Evolutionary conservation across 2,797 vertebrate genomes (phyloP).

Genomic region (Bucorvus abyssinicus): DNA sequence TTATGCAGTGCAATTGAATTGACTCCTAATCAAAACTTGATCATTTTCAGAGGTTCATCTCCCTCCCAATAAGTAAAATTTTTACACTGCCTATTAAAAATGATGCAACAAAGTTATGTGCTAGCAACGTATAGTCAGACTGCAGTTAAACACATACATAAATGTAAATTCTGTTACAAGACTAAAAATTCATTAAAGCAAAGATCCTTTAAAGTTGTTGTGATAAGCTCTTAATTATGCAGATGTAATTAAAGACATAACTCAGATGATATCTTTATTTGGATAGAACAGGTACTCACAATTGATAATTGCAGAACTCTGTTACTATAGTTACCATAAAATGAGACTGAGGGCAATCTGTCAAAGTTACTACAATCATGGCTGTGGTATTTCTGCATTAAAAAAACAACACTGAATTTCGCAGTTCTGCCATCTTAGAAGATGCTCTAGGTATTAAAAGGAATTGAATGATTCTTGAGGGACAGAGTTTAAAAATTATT

Average conservation of each 20-base stretch:
- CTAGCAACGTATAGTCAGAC: not conserved
- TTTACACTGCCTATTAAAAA: not conserved
- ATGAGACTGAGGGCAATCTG: not conserved
- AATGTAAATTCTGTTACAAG: not conserved
- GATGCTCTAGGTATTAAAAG: not conserved
- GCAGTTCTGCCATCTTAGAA: not conserved
- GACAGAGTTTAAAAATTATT: not conserved
- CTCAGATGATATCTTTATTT: not conserved
- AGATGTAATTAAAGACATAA: slow-evolving; percentile 15
- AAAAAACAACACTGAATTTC: not conserved
- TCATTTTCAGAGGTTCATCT: not conserved
- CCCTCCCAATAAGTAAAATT: not conserved
- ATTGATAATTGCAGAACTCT: not conserved
- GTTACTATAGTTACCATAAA: slow-evolving; percentile 1
- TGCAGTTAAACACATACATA: not conserved
- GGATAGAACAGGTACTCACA: not conserved
- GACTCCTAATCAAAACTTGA: not conserved
- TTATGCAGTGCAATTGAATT: not conserved
- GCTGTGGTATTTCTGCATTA: not conserved
- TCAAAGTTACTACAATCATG: not conserved
- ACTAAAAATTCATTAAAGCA: not conserved
- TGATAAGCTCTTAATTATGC: slow-evolving; percentile 10
- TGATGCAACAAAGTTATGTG: not conserved
- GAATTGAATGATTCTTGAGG: not conserved
- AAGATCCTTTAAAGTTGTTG: not conserved